phyloP scores from a whole-genome alignment of 2,113 vertebrate species.

The Thamnaconus septentrionalis region DNA sequence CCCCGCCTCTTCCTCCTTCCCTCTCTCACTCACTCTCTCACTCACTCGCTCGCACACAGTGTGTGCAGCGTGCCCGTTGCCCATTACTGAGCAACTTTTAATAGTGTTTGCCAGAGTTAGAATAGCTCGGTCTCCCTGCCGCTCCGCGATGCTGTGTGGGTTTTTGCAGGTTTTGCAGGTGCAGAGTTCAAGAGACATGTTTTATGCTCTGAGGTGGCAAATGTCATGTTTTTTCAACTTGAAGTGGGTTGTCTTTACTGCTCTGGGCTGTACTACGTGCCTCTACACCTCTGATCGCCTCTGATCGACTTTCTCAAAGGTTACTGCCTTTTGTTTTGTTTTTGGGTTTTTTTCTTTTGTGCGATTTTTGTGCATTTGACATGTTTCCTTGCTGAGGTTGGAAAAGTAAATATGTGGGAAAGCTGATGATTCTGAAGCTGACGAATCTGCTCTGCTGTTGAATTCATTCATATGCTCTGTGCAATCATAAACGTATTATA shows the following conservation, averaged over 20 bases:
- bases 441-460: conserved; percentile 52
- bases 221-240: conserved; percentile 76
- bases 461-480: too few species aligned
- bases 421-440: conserved; percentile 54
- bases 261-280: conserved; percentile 73
- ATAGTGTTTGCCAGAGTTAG: conserved; percentile 58
- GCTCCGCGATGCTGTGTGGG: conserved; percentile 26
- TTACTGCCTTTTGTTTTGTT: conserved; percentile 61
- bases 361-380: conserved; percentile 68
- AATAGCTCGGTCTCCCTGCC: conserved; percentile 44
- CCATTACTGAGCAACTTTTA: conserved; percentile 66
- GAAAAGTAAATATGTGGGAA: conserved; percentile 50
- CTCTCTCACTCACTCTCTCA: conserved; percentile 18
- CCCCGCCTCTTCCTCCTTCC: conserved; percentile 8
- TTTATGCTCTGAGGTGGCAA: conserved; percentile 73
- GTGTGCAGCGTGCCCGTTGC: conserved; percentile 25
- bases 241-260: conserved; percentile 76
- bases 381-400: conserved; percentile 59
- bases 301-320: conserved; percentile 77
- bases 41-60: conserved; percentile 2
- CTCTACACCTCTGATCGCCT: conserved; percentile 71
- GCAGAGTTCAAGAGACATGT: conserved; percentile 66
- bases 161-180: conserved; percentile 73
- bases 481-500: too few species aligned
- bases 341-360: not conserved